Percentiles rank a stretch among this genome's conserved stretches.
phyloP scores from a whole-genome alignment of 2,797 vertebrate species.

The Rhinichthys osculus region DNA sequence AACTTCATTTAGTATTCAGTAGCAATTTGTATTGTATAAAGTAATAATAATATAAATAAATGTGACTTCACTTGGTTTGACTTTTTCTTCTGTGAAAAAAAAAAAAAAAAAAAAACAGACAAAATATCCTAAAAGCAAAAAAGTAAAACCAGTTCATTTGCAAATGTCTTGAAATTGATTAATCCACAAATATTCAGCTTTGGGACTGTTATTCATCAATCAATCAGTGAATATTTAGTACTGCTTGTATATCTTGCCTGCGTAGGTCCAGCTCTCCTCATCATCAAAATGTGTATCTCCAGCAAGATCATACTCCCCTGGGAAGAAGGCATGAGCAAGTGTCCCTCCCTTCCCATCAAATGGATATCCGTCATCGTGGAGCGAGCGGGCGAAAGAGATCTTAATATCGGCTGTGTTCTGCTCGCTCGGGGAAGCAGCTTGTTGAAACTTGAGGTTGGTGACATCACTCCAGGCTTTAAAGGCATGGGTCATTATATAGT shows the following conservation, averaged over 20 bases:
- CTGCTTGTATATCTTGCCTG: neutral
- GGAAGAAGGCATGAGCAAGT: slow-evolving; percentile 92
- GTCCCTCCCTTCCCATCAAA: slow-evolving; percentile 90
- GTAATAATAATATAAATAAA: neutral
- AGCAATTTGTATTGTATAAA: neutral
- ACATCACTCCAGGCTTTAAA: slow-evolving; percentile 81
- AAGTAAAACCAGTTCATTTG: too few species aligned
- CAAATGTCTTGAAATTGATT: neutral
- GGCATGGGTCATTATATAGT: slow-evolving; percentile 74
- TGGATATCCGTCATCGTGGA: slow-evolving; percentile 89
- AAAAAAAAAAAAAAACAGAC: too few species aligned
- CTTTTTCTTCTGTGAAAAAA: neutral
- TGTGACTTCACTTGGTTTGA: too few species aligned
- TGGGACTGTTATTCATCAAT: neutral
- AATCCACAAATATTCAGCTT: neutral
- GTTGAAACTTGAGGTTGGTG: slow-evolving; percentile 76
- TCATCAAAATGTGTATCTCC: slow-evolving; percentile 92
- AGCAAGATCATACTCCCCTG: slow-evolving; percentile 76
- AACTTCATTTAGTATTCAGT: neutral
- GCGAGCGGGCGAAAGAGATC: slow-evolving; percentile 80
- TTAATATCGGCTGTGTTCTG: slow-evolving; percentile 77
- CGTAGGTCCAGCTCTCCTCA: slow-evolving; percentile 85
- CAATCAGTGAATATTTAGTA: neutral
- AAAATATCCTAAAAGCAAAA: too few species aligned
- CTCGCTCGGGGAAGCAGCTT: neutral